Evolutionary conservation across 2,113 vertebrate genomes (phyloP), one percentile per base, ranked within the genome.

Genomic region (Lophius piscatorius): DNA sequence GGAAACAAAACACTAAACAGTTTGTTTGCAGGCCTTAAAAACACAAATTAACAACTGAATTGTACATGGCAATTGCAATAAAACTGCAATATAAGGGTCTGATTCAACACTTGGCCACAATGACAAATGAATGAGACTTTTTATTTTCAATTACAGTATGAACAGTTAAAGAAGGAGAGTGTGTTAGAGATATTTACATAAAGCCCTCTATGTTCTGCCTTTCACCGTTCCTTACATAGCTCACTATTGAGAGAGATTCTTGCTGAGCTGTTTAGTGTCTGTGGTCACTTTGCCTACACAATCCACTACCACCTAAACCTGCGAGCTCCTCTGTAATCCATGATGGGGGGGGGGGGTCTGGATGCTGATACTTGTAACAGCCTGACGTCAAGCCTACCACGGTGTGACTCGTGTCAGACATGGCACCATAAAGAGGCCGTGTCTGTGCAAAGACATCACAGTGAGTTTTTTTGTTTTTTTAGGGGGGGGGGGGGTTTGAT

Each of bases 311-410:
- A 54, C 20, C 55, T 40, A 59, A 17, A 18, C 38, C 8, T 3
- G 6, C 29, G 11, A 10, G 9, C 29, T 31, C 11, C 29, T 7
- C 29, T 4, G 29, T 31, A 31, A 54, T 44, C 50, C 55, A 67
- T 42, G 5, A 39, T 26, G 21, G 65, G 68, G 51, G 63, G 21
- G 65, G 68, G 51, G 63, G 38, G 63, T 70, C 70, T 70, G 58
- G 68, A 67, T 45, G 16, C 46, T 78, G 63, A 80, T 78, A 80
- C 72, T 76, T 79, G 76, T 38, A 84, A 72, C 65, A 85, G 74
- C 62, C 49, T 47, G 50, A 74, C 70, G 74, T 28, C 24, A 63
- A 35, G 58, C 61, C 18, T 55, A 46, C 57, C n/a, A 21, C 63
- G 50, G 35, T 60, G 47, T 50, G 63, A 76, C 34, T 76, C 67